These are phyloP conservation scores for Pollicipes pollicipes DNA, from an alignment of 1,140 invertebrate species.

Conservation along the genomic window DNA sequence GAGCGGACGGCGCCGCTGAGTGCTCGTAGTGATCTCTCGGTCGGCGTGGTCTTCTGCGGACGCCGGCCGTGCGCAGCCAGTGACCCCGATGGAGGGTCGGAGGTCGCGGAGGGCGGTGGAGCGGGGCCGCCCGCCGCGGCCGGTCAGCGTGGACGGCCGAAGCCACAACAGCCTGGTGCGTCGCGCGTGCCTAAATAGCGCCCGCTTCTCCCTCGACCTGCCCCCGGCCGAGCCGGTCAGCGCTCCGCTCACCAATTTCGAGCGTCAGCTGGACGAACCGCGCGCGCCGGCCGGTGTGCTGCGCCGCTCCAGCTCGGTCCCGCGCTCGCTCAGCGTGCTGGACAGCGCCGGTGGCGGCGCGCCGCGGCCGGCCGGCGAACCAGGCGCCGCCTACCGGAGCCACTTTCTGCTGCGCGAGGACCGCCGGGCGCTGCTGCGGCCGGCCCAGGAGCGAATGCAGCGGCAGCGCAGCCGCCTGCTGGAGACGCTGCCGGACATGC, in stretches of 20 bases:
- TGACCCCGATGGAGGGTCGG: not conserved
- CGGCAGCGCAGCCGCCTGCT: not conserved
- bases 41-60: too few species aligned
- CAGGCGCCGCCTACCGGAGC: not conserved
- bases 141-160: not conserved
- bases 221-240: not conserved
- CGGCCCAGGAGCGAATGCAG: not conserved
- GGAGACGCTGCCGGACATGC: not conserved
- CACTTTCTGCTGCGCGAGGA: not conserved
- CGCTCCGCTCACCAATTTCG: not conserved
- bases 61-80: too few species aligned
- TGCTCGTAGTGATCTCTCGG: too few species aligned
- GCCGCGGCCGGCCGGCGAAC: too few species aligned
- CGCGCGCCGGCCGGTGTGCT: not conserved
- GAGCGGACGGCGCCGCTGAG: too few species aligned
- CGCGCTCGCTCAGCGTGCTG: not conserved
- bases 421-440: not conserved
- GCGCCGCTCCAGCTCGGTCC: not conserved
- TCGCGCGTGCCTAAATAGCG: not conserved
- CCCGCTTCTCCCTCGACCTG: not conserved
- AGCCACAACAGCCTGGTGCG: not conserved
- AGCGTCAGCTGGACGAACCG: not conserved
- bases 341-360: not conserved
- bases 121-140: too few species aligned
- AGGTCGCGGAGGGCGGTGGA: not conserved